Conservation (phyloP, 2,113 vertebrate species). For the Shinisaurus crocodilurus region DNA sequence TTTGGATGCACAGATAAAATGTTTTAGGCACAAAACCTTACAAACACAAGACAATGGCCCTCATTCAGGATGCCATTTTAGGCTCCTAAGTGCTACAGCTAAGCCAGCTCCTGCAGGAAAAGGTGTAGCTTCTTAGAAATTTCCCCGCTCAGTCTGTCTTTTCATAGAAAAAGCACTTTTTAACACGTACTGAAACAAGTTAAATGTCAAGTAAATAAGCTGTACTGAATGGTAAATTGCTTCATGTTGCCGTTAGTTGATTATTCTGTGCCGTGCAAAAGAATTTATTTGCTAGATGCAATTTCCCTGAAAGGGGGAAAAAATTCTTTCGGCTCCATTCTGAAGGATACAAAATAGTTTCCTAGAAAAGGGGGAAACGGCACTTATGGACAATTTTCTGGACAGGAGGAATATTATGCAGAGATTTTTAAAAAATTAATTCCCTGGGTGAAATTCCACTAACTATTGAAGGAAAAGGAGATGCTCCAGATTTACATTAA, state of each 20-base stretch:
- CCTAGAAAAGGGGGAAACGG: constrained; percentile 6
- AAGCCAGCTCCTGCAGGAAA: constrained; percentile 30
- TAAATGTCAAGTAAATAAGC: constrained; percentile 58
- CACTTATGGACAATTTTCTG: constrained; percentile 1
- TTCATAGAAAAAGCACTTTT: constrained; percentile 45
- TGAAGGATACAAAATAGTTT: constrained; percentile 35
- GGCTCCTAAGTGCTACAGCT: constrained; percentile 24
- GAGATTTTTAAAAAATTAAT: background rate
- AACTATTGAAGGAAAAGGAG: background rate
- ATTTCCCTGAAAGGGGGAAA: constrained; percentile 18
- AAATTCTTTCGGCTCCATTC: constrained; percentile 34
- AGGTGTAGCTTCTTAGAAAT: constrained; percentile 44
- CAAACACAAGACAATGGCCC: background rate
- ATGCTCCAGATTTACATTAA: background rate
- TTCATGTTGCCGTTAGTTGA: constrained; percentile 34
- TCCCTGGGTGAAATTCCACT: constrained; percentile 10
- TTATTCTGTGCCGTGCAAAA: constrained; percentile 50
- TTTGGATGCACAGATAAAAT: background rate
- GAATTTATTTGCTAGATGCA: constrained; percentile 42
- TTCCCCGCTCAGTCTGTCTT: constrained; percentile 20
- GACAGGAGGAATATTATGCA: constrained; percentile 30
- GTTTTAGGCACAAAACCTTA: background rate
- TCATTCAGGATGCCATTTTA: background rate
- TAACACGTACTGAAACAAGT: constrained; percentile 52
- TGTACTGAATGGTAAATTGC: constrained; percentile 51